phyloP scores from a whole-genome alignment of 2,113 vertebrate species.

The Odontesthes bonariensis region DNA sequence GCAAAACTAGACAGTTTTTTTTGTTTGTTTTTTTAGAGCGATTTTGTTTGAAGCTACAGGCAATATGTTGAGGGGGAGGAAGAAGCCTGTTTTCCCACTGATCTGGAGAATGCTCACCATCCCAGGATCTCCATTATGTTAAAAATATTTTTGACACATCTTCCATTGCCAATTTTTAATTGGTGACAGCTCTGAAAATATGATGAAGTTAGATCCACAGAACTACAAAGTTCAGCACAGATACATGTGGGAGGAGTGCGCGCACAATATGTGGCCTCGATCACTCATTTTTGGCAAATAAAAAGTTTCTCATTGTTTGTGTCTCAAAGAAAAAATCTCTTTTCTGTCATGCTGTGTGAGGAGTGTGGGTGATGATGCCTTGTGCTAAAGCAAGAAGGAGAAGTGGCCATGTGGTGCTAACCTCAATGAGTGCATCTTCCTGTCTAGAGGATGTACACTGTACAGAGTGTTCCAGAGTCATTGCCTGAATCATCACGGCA shows the following conservation, averaged over 20 bases:
- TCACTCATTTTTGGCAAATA: conserved; percentile 59
- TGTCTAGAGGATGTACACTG: conserved; percentile 10
- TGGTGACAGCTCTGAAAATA: conserved; percentile 53
- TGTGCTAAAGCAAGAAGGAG: conserved; percentile 49
- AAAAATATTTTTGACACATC: conserved; percentile 63
- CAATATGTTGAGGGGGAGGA: conserved; percentile 60
- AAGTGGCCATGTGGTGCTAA: conserved; percentile 37
- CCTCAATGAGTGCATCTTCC: conserved; percentile 48
- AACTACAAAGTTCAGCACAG: conserved; percentile 37
- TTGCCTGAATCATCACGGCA: neutral
- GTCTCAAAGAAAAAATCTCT: conserved; percentile 34
- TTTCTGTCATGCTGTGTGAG: conserved; percentile 16
- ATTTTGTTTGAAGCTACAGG: conserved; percentile 34
- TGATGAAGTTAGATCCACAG: conserved; percentile 40
- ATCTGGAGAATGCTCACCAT: conserved; percentile 11
- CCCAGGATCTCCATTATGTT: conserved; percentile 50
- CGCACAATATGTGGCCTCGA: conserved; percentile 27
- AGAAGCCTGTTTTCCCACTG: conserved; percentile 31
- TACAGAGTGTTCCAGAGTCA: conserved; percentile 34
- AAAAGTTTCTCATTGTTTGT: conserved; percentile 25
- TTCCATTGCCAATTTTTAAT: conserved; percentile 52
- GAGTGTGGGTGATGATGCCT: conserved; percentile 33
- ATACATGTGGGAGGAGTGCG: conserved; percentile 54
- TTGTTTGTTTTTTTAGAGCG: too few relatives aligned
- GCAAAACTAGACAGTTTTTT: conserved; percentile 12